Evolutionary conservation across 2,888 invertebrate species (phyloP).

Genomic region (Pterobdella sp.): DNA sequence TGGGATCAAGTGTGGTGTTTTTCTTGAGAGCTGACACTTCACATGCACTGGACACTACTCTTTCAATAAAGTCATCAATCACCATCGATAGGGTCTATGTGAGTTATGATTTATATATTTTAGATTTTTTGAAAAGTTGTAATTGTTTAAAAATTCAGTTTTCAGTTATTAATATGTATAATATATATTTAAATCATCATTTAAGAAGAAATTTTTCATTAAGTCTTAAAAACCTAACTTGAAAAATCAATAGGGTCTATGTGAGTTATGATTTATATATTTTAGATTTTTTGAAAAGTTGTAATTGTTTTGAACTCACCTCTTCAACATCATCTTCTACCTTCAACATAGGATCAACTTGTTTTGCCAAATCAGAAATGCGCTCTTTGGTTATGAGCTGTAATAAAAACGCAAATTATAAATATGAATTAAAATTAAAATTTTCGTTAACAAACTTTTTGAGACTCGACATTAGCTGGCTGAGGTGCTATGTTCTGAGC

Average conservation of each 20-base stretch:
- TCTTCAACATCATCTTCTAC: conserved; percentile 6
- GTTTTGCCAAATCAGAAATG: neutral
- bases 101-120: too few species aligned
- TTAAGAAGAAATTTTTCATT: too few species aligned
- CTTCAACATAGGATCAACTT: conserved; percentile 6
- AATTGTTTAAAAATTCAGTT: neutral
- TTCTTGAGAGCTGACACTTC: conserved; percentile 11
- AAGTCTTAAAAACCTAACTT: too few species aligned
- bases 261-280: too few species aligned
- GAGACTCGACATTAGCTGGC: neutral
- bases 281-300: neutral
- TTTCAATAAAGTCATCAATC: neutral
- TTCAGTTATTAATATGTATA: too few species aligned
- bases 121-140: neutral
- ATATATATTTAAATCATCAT: too few species aligned
- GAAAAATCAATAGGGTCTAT: too few species aligned
- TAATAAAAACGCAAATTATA: neutral
- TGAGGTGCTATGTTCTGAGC: neutral
- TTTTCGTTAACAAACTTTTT: neutral
- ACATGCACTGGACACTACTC: neutral
- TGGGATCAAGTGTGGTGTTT: neutral
- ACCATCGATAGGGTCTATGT: neutral
- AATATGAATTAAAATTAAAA: neutral
- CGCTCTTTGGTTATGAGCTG: conserved; percentile 7
- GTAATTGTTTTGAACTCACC: neutral